Evolutionary conservation across 2,113 vertebrate genomes (phyloP).

Genomic region (Psilopsiagon aurifrons): DNA sequence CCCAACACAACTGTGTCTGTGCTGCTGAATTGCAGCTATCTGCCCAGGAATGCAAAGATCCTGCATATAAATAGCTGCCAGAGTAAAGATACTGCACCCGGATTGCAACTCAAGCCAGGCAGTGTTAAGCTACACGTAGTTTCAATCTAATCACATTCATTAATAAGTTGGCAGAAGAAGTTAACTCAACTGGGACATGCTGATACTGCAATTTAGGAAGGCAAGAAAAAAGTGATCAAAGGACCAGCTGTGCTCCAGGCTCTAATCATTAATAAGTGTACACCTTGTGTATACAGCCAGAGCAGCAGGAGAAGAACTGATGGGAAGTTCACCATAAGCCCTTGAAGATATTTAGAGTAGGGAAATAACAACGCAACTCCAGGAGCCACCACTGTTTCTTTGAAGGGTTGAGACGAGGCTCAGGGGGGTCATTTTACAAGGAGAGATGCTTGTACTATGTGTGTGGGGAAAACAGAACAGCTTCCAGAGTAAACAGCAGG

Average conservation of each 20-base stretch:
- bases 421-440: neutral
- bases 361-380: neutral
- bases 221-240: neutral
- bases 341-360: neutral
- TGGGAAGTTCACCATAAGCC: neutral
- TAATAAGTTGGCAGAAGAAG: neutral
- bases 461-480: neutral
- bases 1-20: accelerated
- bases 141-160: neutral
- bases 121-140: neutral
- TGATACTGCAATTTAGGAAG: neutral
- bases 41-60: neutral
- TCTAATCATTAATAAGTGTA: neutral
- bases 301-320: neutral
- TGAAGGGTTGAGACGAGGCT: neutral
- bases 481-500: neutral
- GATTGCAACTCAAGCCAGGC: neutral
- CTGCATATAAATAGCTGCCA: neutral
- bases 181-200: neutral
- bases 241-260: neutral
- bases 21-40: neutral
- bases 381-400: neutral
- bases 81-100: neutral
- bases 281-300: neutral
- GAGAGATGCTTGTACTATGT: neutral